Base-by-base conservation (phyloP, 2,797 vertebrate genomes). In the Enteromius trimaculatus region DNA sequence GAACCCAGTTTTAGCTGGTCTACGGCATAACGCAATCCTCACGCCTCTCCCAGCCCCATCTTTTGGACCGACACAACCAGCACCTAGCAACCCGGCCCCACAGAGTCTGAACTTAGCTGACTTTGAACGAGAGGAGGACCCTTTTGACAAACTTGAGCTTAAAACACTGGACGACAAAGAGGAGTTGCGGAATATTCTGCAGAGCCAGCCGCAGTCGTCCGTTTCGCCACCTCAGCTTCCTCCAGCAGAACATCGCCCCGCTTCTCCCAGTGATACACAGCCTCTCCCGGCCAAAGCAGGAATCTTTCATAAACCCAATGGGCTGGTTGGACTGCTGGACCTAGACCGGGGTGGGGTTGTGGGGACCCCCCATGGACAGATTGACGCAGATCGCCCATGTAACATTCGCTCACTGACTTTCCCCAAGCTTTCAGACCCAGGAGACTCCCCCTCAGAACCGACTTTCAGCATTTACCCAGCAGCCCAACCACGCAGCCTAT, bases 91-190 rank as follows among this genome's bases (percentile, higher is more conserved):
- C 81, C 95, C 96, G 77, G 96, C 95, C 83, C 86, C 85, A 21
- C 93, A 96, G 65, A 94, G 95, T 86, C 97, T 99, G 90, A 98
- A 99, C 89, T 94, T 98, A 51, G 97, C 98, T 34, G 98, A 99
- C 90, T 99, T 99, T 82, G 98, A 99, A 94, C 95, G 97, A 39
- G 98, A 99, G 92, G 98, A 99, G 89, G 97, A 99, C 89, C 98
- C 97, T 0, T 99, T 99, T 89, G 96, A 99, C 92, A 99, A 98
- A 89, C 91, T 99, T 83, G 98, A 99, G 90, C 94, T 99, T 87
- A 99, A 99, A 94, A 99, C 98, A 23, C 94, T 99, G 0, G 92
- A 99, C 17, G 98, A 99, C 88, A 97, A 94, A 84, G 97, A 99
- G 76, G 98, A 99, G 89, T 94, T 99, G 82, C 96, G 96, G 85